Conservation (phyloP, 92 coral and sea anemone species). For the Umimayanthus kanabou region DNA sequence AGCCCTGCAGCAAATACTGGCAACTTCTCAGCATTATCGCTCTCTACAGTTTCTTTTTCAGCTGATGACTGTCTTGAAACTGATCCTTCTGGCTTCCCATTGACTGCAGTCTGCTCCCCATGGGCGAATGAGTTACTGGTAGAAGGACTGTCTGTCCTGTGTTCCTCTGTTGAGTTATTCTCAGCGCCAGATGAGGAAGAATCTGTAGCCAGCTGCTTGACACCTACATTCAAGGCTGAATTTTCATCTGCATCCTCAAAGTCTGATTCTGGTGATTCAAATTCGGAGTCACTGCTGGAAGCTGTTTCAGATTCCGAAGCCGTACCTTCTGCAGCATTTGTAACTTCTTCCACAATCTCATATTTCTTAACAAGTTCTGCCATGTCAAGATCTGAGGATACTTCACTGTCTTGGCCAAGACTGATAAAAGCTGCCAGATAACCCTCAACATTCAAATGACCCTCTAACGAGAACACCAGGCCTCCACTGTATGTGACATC, state of each 20-base stretch:
- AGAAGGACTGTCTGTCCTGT: neutral
- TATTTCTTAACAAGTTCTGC: conserved; percentile 75
- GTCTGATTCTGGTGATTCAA: conserved; percentile 92
- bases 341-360: conserved; percentile 71
- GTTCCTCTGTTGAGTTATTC: conserved; percentile 63
- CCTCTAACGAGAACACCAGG: conserved; percentile 84
- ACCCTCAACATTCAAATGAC: conserved; percentile 91
- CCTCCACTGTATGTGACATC: conserved; percentile 97
- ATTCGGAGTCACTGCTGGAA: conserved; percentile 88
- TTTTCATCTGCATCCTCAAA: conserved; percentile 66
- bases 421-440: conserved; percentile 79
- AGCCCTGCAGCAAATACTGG: conserved; percentile 26
- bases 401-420: conserved; percentile 77
- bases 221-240: conserved; percentile 16
- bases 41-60: conserved; percentile 38
- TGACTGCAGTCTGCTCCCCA: neutral
- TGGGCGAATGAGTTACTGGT: neutral
- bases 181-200: conserved; percentile 59
- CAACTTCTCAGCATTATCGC: conserved; percentile 54
- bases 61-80: conserved; percentile 49
- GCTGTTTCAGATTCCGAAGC: conserved; percentile 75
- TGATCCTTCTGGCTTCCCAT: conserved; percentile 34
- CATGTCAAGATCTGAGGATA: conserved; percentile 80
- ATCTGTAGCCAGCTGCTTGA: conserved; percentile 19
- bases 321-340: conserved; percentile 46